These are phyloP conservation scores for Orthosia cruda DNA, from an alignment of 2,888 invertebrate species.

Conservation along the genomic window DNA sequence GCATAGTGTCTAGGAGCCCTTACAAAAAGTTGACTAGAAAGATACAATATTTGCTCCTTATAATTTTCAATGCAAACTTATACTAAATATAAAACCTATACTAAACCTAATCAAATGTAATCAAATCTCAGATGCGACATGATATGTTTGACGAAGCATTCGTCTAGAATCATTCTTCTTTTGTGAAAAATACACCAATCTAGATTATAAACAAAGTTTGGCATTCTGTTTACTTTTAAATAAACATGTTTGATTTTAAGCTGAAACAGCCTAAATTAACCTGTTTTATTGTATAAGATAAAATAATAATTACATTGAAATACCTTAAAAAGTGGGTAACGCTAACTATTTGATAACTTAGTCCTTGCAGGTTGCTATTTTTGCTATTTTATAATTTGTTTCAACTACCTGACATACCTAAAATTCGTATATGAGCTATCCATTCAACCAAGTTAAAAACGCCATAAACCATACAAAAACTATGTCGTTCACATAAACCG, in stretches of 20 bases:
- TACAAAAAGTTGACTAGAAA: neutral
- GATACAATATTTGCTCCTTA: neutral
- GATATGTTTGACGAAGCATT: neutral
- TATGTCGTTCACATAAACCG: neutral
- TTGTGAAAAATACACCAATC: constrained; percentile 16
- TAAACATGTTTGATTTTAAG: neutral
- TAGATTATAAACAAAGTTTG: neutral
- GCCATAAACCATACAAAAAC: neutral
- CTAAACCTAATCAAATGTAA: too few species aligned
- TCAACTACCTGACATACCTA: neutral
- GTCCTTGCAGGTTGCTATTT: too few species aligned
- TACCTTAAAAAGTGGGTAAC: too few species aligned
- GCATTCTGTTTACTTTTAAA: neutral
- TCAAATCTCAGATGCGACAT: too few species aligned
- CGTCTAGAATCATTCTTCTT: constrained; percentile 3
- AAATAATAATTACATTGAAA: too few species aligned
- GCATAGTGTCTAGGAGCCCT: too few species aligned
- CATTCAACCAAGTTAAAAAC: neutral
- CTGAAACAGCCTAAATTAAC: too few species aligned
- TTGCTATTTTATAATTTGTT: too few species aligned
- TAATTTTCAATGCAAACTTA: constrained; percentile 22
- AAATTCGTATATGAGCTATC: neutral
- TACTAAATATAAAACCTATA: too few species aligned
- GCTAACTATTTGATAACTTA: too few species aligned
- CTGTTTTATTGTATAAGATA: too few species aligned